Evolutionary conservation across 2,113 vertebrate genomes (phyloP), one percentile per base, ranked within the genome.

Genomic region (Puma concolor): DNA sequence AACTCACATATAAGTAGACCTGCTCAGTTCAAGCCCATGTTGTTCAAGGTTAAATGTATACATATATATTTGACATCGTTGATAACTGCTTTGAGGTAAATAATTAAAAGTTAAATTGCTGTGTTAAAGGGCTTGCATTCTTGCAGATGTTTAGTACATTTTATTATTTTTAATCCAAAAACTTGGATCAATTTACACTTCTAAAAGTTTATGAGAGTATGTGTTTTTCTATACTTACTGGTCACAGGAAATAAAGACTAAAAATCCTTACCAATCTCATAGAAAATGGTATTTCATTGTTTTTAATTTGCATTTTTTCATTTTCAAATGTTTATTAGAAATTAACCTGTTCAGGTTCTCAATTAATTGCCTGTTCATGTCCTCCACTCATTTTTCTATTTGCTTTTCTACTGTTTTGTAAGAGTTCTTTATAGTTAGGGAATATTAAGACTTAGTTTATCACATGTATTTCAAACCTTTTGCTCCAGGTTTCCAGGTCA

Each of bases 361-460:
- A 72, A 93, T 67, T 60, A 90, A 72, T 27, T 66, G 38, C 15
- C 1, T 50, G 31, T 85, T 69, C 31, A 74, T 41, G 5, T 41
- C 6, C 50, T 96, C 67, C 72, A 31, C 21, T 94, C 19, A 41
- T 84, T 97, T 97, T 92, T 91, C 15, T 60, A 63, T 72, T 60
- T 85, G 14, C 12, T 71, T 80, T 64, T 64, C 17, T 77, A n/a
- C 21, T 52, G 29, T 54, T 80, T 88, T 92, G 7, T 38, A 69
- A 86, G 38, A 95, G 36, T 5, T 69, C 27, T 94, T 79, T 71
- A 52, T 76, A 64, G 4, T 77, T 71, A 94, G 66, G 7, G 23
- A 91, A 77, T 66, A 80, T 52, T 92, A 84, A 60, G 41, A 38
- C 33, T 92, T 76, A 69, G 38, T 52, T 76, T 41, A 80, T 57